Base-by-base conservation (phyloP, 2,888 invertebrate genomes). In the Silvanus unidentatus region DNA sequence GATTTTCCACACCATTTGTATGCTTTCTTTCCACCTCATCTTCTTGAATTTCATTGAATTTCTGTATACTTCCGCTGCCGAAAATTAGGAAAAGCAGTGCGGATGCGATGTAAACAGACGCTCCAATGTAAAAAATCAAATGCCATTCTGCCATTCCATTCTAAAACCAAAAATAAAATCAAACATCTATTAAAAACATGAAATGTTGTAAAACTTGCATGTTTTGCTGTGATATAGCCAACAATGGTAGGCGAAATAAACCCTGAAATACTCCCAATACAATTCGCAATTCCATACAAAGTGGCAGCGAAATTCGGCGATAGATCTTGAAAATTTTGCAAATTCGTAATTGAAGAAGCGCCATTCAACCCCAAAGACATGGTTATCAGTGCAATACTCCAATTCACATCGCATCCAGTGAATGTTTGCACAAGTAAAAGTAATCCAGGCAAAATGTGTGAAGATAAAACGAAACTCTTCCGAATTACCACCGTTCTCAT, bases 91-190 rank as follows among this genome's bases (percentile, higher is more conserved):
- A 88, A 45, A 86, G 71, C 2, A 84, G 39, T 0, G 86, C 86
- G 0, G 84, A 78, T 1, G 81, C 75, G 11, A 81, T 79, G 61
- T 88, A 88, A 1, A 83, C 76, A 0, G 75, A 74, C 0, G 85
- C 82, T 0, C 87, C 87, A 22, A 86, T 82, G 57, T 82, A 75
- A 63, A 88, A 88, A 40, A 87, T 79, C 16, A 78, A 76, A 40
- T 84, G 78, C 88, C 88, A 88, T 66, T 87, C 81, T 14, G 78
- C 74, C 42, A 88, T 75, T n/a, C 85, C 84, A 53, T 85, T 87
- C 86, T 88, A 65, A n/a, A 73, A 73, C 48, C 42, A 45, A 37
- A 5, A 37, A 6, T 16, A 2, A 15, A 15, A 37, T n/a, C n/a
- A n/a, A n/a, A n/a, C n/a, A n/a, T 37, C 8, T 37, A 37, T 37